Percentiles rank a stretch among this genome's conserved stretches.
Conservation (phyloP, 1,140 invertebrate genomes). For the Trichomalopsis sarcophagae region DNA sequence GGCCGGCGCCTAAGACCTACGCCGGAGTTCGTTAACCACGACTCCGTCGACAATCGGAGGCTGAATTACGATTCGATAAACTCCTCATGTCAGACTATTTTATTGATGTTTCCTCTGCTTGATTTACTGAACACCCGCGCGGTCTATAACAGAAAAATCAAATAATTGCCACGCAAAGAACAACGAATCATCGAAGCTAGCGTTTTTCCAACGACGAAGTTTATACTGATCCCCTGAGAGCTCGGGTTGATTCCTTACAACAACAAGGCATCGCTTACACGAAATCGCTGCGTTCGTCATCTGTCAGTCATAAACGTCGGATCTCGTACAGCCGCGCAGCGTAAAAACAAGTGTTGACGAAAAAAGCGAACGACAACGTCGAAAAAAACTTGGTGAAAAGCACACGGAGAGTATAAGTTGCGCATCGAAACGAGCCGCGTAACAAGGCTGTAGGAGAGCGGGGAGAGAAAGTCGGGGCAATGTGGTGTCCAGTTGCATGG, state of each 20-base stretch:
- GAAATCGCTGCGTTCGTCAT: neutral
- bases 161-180: too few species aligned
- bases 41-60: neutral
- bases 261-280: neutral
- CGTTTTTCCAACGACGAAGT: too few species aligned
- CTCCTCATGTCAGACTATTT: neutral
- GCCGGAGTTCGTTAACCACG: neutral
- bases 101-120: neutral
- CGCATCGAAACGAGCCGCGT: neutral
- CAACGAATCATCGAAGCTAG: too few species aligned
- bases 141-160: too few species aligned
- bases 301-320: neutral
- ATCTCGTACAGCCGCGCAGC: neutral
- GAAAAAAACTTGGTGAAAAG: conserved; percentile 37
- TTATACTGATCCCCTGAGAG: too few species aligned
- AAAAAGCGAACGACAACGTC: neutral
- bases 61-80: neutral
- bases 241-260: neutral
- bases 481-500: conserved; percentile 68
- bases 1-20: neutral
- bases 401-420: neutral
- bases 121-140: neutral
- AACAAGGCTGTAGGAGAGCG: neutral
- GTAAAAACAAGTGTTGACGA: neutral
- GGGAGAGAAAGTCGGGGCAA: conserved; percentile 54